Percentiles rank a stretch among this genome's conserved stretches.
Evolutionary conservation across 2,888 invertebrate species (phyloP).

Genomic region (Cenopis cana): DNA sequence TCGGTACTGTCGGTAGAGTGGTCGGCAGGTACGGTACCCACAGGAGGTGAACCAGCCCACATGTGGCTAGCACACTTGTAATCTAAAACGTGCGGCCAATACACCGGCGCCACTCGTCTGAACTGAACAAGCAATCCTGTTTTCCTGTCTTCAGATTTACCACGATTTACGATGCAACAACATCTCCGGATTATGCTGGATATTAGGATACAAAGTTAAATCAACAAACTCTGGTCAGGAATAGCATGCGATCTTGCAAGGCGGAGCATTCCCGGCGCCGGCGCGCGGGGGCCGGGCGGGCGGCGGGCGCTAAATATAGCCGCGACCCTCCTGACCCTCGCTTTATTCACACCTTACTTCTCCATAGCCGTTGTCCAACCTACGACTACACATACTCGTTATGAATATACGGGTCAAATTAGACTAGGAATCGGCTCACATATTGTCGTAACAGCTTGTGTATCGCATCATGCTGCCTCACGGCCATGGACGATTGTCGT

Average conservation of each 20-base stretch:
- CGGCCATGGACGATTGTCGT: not conserved
- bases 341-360: not conserved
- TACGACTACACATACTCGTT: not conserved
- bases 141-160: conserved; percentile 1
- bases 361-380: not conserved
- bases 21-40: too few species aligned
- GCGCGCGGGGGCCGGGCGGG: not conserved
- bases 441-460: not conserved
- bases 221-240: conserved; percentile 6
- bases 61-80: not conserved
- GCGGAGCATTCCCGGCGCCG: not conserved
- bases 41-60: too few species aligned
- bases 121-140: not conserved
- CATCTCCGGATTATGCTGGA: conserved; percentile 1
- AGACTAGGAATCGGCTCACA: not conserved
- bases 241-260: not conserved
- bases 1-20: too few species aligned
- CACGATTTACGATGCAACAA: conserved; percentile 18
- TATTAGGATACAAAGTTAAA: conserved; percentile 21
- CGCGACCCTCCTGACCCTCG: conserved; percentile 29
- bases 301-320: conserved; percentile 45
- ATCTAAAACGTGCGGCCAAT: not conserved
- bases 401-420: not conserved
- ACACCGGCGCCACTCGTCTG: too few species aligned
- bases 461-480: not conserved